Conservation (phyloP, 2,113 vertebrate species). For the Percopsis transmontana region DNA sequence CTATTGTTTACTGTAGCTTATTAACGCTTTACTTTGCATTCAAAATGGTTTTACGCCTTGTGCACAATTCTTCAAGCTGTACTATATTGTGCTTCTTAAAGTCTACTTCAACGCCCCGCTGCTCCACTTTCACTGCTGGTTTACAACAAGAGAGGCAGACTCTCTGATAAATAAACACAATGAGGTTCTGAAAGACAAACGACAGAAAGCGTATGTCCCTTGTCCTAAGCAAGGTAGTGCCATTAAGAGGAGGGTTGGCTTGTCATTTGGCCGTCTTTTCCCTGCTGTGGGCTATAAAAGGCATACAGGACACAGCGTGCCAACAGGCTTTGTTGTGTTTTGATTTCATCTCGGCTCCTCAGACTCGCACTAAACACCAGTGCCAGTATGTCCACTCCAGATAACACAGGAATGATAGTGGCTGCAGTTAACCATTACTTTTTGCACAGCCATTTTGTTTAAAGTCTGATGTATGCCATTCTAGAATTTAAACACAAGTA, state of each 20-base stretch:
- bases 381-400: no score
- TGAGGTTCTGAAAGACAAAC: conserved; percentile 13
- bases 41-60: neutral
- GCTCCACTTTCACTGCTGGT: neutral
- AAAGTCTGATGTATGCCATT: no score
- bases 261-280: neutral
- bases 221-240: conserved; percentile 14
- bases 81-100: neutral
- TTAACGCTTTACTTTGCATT: neutral
- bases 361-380: neutral
- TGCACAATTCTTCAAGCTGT: neutral
- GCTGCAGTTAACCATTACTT: no score
- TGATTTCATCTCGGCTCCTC: neutral
- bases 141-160: neutral
- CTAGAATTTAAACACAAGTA: no score
- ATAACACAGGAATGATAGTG: no score
- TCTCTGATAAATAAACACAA: neutral
- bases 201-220: conserved; percentile 5
- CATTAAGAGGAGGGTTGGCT: neutral
- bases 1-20: neutral
- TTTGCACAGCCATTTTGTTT: no score
- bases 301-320: neutral
- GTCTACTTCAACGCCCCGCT: conserved; percentile 2
- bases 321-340: neutral
- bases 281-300: neutral